A percentile compares a stretch with the other conserved stretches of the same genome.
Conservation (phyloP, 1,140 invertebrate genomes). For the Saccostrea echinata region DNA sequence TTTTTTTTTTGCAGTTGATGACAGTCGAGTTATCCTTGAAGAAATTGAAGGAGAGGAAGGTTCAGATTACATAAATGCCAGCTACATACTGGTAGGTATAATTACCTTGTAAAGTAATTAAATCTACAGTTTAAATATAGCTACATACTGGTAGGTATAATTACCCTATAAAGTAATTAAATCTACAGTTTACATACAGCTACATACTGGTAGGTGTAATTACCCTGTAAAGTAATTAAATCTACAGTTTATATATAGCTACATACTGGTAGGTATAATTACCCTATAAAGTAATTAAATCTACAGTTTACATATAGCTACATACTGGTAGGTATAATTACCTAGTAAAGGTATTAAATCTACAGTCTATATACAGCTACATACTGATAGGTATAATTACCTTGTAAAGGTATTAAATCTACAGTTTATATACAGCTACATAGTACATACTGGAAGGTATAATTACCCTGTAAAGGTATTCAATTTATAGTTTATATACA, state of each 20-base stretch:
- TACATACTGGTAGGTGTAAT: neutral
- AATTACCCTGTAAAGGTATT: too few relatives aligned
- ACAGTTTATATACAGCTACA: neutral
- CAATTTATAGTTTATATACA: too few relatives aligned
- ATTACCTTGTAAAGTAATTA: slow-evolving; percentile 18
- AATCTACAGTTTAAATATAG: neutral
- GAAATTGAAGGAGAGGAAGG: slow-evolving; percentile 86
- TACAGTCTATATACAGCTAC: neutral
- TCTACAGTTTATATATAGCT: neutral
- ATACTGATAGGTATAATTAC: neutral
- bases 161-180: neutral
- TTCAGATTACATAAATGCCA: slow-evolving; percentile 96
- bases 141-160: neutral
- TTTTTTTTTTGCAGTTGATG: slow-evolving; percentile 87
- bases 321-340: neutral
- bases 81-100: slow-evolving; percentile 89
- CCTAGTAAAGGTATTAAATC: neutral
- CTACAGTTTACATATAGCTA: neutral
- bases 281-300: neutral
- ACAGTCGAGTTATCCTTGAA: slow-evolving; percentile 91
- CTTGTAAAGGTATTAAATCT: neutral
- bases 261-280: neutral
- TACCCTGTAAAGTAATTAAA: neutral
- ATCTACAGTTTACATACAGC: neutral
- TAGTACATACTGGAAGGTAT: too few relatives aligned